Percentiles rank a stretch among this genome's conserved stretches.
Evolutionary conservation across 92 coral and sea anemone species (phyloP).

Genomic region (Zoanthus sociatus): DNA sequence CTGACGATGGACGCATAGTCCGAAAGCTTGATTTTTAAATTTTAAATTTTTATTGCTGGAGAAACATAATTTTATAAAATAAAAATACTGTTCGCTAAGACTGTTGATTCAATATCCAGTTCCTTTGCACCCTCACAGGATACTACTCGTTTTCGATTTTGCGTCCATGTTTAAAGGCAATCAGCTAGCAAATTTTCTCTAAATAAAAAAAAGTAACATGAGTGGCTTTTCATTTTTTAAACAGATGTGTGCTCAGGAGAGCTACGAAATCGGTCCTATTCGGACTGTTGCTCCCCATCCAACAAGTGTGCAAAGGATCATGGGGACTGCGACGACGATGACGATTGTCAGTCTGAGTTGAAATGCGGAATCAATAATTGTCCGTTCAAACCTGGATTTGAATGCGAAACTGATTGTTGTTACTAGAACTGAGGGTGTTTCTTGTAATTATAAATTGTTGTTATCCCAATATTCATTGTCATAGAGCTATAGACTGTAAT

Average conservation of each 20-base stretch:
- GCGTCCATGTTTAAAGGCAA: no score
- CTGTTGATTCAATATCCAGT: no score
- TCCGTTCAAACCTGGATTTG: neutral
- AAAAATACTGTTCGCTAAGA: no score
- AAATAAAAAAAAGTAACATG: neutral
- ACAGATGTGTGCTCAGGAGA: conserved; percentile 1
- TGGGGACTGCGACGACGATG: conserved; percentile 21
- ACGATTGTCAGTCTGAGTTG: neutral
- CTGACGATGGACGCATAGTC: no score
- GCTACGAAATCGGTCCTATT: neutral
- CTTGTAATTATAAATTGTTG: neutral
- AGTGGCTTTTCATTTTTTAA: neutral
- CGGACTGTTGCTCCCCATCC: neutral
- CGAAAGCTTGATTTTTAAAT: no score
- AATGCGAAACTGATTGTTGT: neutral
- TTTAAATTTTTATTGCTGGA: no score
- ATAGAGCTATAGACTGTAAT: no score
- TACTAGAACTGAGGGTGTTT: neutral
- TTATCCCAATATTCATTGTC: neutral
- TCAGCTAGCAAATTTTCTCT: no score
- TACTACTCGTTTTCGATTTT: no score
- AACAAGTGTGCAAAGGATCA: conserved; percentile 11
- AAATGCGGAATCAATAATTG: neutral
- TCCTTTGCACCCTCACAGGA: no score
- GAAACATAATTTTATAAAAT: no score